Percentiles rank a stretch among this genome's conserved stretches.
These are phyloP conservation scores for Erithacus rubecula DNA, from an alignment of 2,797 vertebrate species.

Conservation along the genomic window DNA sequence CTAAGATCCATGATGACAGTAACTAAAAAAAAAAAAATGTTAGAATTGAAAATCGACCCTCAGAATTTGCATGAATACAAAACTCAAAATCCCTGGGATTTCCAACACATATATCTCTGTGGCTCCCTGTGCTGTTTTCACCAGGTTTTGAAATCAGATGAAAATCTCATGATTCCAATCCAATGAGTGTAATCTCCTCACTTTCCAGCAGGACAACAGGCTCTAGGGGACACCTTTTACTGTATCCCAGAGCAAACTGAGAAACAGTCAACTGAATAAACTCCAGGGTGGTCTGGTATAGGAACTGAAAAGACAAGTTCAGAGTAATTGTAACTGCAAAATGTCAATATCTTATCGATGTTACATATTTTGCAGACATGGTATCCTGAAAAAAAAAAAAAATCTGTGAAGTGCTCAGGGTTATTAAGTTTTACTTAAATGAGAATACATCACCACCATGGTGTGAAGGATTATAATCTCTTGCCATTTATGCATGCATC, in stretches of 20 bases:
- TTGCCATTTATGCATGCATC: neutral
- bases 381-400: neutral
- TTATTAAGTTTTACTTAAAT: neutral
- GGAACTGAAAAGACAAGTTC: neutral
- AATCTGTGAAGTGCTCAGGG: neutral
- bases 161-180: neutral
- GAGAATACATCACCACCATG: neutral
- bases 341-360: neutral
- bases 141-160: neutral
- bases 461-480: neutral
- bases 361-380: neutral
- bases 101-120: neutral
- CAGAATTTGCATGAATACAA: neutral
- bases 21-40: neutral
- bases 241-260: neutral
- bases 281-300: neutral
- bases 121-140: neutral
- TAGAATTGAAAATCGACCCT: neutral
- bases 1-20: neutral
- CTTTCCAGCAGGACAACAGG: neutral
- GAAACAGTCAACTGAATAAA: neutral
- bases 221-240: neutral
- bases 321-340: neutral
- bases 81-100: accelerated
- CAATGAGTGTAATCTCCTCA: neutral